These are phyloP conservation scores for Drosophila macrospina DNA, from an alignment of 2,888 invertebrate species.

Conservation along the genomic window DNA sequence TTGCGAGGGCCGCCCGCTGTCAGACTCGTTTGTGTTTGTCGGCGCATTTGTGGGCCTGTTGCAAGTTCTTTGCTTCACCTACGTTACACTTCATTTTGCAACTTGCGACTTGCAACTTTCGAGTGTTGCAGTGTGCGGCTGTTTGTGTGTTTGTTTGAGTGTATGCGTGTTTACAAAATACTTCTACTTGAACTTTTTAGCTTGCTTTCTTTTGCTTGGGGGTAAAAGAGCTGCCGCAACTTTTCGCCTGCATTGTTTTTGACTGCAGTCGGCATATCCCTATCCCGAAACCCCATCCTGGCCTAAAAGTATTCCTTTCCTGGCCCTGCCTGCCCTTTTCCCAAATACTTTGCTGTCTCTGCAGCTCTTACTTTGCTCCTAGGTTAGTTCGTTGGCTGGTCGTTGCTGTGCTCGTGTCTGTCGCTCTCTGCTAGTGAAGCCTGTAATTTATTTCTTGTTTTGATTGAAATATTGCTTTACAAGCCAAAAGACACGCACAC, in stretches of 20 bases:
- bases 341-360: constrained; percentile 34
- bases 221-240: constrained; percentile 65
- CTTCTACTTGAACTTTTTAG: constrained; percentile 74
- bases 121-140: constrained; percentile 40
- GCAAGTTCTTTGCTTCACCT: constrained; percentile 58
- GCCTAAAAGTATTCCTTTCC: constrained; percentile 30
- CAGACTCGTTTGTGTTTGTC: constrained; percentile 55
- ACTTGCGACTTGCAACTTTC: constrained; percentile 63
- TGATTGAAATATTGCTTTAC: constrained; percentile 83
- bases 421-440: constrained; percentile 70
- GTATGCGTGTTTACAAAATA: constrained; percentile 70
- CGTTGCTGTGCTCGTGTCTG: constrained; percentile 49
- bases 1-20: constrained; percentile 65
- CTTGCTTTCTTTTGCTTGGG: constrained; percentile 58
- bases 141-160: constrained; percentile 7
- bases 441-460: constrained; percentile 79
- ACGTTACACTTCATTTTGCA: constrained; percentile 71
- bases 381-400: constrained; percentile 48
- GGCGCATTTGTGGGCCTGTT: constrained; percentile 51
- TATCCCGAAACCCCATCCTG: constrained; percentile 7
- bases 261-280: constrained; percentile 60
- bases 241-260: constrained; percentile 77
- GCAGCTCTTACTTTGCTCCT: constrained; percentile 62
- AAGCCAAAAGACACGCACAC: constrained; percentile 72
- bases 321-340: constrained; percentile 4